Evolutionary conservation across 2,797 vertebrate species (phyloP).

Genomic region (Gambelia wislizenii): DNA sequence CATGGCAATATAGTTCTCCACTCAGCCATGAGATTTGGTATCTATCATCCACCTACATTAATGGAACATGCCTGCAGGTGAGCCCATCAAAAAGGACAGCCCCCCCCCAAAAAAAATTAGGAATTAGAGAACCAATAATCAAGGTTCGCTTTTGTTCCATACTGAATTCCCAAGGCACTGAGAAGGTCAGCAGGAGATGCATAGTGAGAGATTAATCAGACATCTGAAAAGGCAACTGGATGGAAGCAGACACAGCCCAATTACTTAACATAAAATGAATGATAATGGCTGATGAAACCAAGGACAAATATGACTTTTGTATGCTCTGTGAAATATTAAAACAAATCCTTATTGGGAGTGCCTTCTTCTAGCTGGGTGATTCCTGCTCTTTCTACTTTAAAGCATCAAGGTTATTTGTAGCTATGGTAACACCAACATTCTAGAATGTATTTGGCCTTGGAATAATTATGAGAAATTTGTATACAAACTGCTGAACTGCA

Average conservation of each 20-base stretch:
- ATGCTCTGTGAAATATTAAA: slow-evolving; percentile 40
- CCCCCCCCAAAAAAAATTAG: not conserved
- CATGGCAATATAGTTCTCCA: not conserved
- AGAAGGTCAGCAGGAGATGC: not conserved
- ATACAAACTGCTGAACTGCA: slow-evolving; percentile 65
- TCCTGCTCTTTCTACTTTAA: slow-evolving; percentile 45
- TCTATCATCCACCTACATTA: not conserved
- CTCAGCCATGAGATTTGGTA: not conserved
- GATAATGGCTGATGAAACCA: not conserved
- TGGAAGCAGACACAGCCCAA: not conserved
- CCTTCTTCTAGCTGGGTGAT: not conserved
- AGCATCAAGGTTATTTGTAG: slow-evolving; percentile 44
- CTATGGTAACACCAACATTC: slow-evolving; percentile 65
- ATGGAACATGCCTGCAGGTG: not conserved
- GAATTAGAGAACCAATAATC: not conserved
- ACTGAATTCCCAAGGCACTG: not conserved
- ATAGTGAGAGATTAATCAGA: not conserved
- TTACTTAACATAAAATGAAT: slow-evolving; percentile 24
- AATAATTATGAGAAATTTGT: slow-evolving; percentile 68
- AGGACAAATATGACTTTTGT: slow-evolving; percentile 26
- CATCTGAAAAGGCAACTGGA: slow-evolving; percentile 19
- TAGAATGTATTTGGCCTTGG: slow-evolving; percentile 57
- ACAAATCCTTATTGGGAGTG: slow-evolving; percentile 16
- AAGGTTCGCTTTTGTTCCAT: not conserved
- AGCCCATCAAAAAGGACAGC: not conserved